Evolutionary conservation across 2,888 invertebrate species (phyloP), one percentile per base, ranked within the genome.

Genomic region (Enchytraeus crypticus): DNA sequence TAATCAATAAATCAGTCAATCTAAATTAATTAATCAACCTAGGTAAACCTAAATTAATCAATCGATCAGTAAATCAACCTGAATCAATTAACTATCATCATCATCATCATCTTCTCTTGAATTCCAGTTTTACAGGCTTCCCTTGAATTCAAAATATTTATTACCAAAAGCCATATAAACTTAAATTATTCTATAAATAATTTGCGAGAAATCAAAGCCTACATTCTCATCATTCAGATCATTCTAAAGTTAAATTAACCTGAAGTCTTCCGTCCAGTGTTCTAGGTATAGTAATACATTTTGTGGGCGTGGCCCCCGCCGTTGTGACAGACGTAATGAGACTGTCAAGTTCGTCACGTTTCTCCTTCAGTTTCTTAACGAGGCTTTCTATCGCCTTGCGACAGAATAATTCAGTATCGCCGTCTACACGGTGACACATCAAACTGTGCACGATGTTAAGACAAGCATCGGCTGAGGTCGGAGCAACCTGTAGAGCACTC

Each of bases 281-380:
- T 72, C 98, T 84, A 77, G 95, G 97, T 74, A 99, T 98, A 0
- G 98, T 98, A 30, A 99, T 96, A 83, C 98, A 99, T 84, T 95
- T 96, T 75, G 93, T 92, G 1, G 91, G 93, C 79, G 93, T 92
- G 26, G 92, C 90, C 54, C 98, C 98, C 81, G 92, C 96, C n/a
- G 96, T 95, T 3, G 96, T 95, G 59, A 98, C 95, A n/a, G 97
- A 95, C 38, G 93, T 92, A 71, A 99, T 97, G 64, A 98, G 82
- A 66, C 92, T 93, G 80, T 98, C 97, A 71, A 98, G 80, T 81
- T 98, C 98, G 80, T 97, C 96, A 61, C 96, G 84, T 79, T 98
- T 98, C 81, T 98, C 98, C 83, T 99, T 99, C 33, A 98, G 81
- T 78, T 99, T 98, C 81, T 99, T 99, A 0, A 99, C 97, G 62